Conservation (phyloP, 1,140 invertebrate genomes). For the Archivesica marissinica region DNA sequence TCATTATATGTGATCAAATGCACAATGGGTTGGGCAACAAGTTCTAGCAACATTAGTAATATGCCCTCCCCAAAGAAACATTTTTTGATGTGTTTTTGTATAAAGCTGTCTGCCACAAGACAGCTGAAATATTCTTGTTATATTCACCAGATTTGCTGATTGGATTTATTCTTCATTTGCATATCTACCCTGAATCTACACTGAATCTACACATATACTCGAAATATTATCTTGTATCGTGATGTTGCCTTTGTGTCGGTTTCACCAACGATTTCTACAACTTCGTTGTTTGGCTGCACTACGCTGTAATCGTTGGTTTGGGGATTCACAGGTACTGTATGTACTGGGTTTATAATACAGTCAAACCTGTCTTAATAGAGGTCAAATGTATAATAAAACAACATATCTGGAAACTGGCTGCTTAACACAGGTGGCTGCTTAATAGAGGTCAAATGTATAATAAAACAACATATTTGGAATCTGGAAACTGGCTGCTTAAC, state of each 20-base stretch:
- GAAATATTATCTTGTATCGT: slow-evolving; percentile 43
- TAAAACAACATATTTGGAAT: too few relatives aligned
- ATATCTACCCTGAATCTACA: slow-evolving; percentile 62
- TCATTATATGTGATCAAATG: too few relatives aligned
- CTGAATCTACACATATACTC: not conserved
- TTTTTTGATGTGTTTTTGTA: not conserved
- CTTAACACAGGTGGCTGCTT: too few relatives aligned
- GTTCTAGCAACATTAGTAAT: too few relatives aligned
- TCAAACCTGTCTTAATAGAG: too few relatives aligned
- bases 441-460: too few relatives aligned
- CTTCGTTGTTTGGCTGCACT: slow-evolving; percentile 9
- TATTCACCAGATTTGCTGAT: slow-evolving; percentile 74
- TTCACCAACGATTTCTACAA: slow-evolving; percentile 61
- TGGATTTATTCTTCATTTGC: slow-evolving; percentile 69
- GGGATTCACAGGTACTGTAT: slow-evolving; percentile 58
- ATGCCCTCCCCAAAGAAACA: too few relatives aligned
- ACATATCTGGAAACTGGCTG: too few relatives aligned
- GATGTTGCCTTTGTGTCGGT: slow-evolving; percentile 67
- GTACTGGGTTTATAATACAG: not conserved
- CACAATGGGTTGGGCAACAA: too few relatives aligned
- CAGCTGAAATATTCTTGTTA: slow-evolving; percentile 43
- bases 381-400: too few relatives aligned
- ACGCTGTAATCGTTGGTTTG: slow-evolving; percentile 6
- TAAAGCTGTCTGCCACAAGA: slow-evolving; percentile 2
- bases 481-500: too few relatives aligned